Evolutionary conservation across 2,888 invertebrate genomes (phyloP).

Genomic region (Dinocampus coccinellae): DNA sequence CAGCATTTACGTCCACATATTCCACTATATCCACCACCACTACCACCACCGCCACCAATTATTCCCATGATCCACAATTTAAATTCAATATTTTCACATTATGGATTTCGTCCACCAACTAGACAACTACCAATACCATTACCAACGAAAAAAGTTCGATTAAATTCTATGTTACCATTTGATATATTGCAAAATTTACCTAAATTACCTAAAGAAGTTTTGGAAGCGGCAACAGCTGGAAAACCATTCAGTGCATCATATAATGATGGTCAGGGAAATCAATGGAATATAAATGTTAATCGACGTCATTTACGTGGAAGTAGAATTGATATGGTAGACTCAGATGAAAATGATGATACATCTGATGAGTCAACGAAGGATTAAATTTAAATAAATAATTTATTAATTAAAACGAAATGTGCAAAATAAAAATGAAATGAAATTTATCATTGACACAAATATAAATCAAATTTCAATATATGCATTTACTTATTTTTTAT

Average conservation of each 20-base stretch:
- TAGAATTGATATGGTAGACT: neutral
- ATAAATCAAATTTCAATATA: no score
- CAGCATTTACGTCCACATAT: neutral
- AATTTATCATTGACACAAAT: neutral
- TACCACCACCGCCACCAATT: neutral
- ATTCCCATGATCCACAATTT: neutral
- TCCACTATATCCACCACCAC: neutral
- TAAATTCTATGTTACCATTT: neutral
- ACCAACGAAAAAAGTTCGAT: no score
- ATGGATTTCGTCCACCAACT: conserved; percentile 4
- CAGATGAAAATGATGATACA: neutral
- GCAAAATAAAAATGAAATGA: neutral
- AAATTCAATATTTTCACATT: neutral
- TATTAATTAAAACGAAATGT: neutral
- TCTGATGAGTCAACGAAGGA: no score
- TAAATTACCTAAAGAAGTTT: conserved; percentile 24
- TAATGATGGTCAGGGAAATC: conserved; percentile 40
- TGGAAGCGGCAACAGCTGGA: conserved; percentile 6
- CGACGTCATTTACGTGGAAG: conserved; percentile 9
- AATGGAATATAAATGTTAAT: conserved; percentile 42
- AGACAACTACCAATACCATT: neutral
- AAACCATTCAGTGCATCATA: conserved; percentile 40
- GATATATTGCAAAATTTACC: neutral
- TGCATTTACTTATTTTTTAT: neutral
- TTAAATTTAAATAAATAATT: neutral